These are phyloP conservation scores for Meda fulgida DNA, from an alignment of 2,797 vertebrate genomes.

Conservation along the genomic window DNA sequence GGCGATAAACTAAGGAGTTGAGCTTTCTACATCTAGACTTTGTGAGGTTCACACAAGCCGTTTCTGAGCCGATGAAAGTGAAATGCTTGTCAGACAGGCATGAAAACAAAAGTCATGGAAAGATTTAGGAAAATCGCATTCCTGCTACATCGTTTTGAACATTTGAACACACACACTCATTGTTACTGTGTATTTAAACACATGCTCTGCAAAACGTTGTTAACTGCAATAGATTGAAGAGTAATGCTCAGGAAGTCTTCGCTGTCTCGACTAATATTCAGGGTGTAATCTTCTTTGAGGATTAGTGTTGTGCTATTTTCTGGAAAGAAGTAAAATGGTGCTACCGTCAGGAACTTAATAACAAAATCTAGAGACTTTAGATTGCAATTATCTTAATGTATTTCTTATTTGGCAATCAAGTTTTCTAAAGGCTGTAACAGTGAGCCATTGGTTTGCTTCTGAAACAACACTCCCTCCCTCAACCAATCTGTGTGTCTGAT, in stretches of 20 bases:
- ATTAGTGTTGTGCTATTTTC: constrained; percentile 59
- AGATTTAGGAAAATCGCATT: not conserved
- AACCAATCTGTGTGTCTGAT: not conserved
- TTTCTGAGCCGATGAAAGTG: constrained; percentile 7
- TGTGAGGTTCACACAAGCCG: not conserved
- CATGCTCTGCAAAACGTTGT: not conserved
- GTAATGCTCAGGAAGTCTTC: not conserved
- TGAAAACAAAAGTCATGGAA: not conserved
- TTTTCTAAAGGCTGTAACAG: not conserved
- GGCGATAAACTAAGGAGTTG: too few relatives aligned
- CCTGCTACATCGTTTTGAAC: not conserved
- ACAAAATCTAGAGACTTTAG: not conserved
- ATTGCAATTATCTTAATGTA: not conserved
- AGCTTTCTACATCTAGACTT: not conserved
- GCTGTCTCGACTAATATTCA: constrained; percentile 1
- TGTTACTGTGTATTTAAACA: not conserved
- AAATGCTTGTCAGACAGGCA: not conserved
- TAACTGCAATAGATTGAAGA: not conserved
- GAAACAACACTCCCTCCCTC: not conserved
- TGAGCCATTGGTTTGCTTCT: not conserved
- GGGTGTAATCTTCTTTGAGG: constrained; percentile 72
- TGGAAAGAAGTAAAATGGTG: not conserved
- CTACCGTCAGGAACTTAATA: not conserved
- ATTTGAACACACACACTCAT: not conserved
- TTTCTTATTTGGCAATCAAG: not conserved